These are phyloP conservation scores for Lepidochitona cinerea DNA, from an alignment of 2,888 invertebrate species.

Conservation along the genomic window DNA sequence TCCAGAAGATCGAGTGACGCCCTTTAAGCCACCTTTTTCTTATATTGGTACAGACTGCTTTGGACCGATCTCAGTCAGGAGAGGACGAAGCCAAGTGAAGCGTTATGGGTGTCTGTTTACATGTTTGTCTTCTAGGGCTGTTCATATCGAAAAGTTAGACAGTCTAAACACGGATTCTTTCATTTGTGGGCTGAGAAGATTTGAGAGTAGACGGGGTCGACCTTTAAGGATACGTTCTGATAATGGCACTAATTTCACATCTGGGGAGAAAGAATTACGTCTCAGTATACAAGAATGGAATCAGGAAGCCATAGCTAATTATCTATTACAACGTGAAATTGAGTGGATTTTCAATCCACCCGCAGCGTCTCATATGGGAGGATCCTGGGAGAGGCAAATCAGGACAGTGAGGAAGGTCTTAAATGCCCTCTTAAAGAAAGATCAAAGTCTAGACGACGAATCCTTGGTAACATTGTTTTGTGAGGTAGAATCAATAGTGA, in stretches of 20 bases:
- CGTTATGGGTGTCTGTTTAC: slow-evolving; percentile 24
- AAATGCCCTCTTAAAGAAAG: too few relatives aligned
- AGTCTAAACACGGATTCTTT: slow-evolving; percentile 15
- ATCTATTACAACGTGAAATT: too few relatives aligned
- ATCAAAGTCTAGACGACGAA: too few relatives aligned
- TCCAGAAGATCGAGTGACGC: slow-evolving; percentile 11
- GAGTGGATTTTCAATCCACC: too few relatives aligned
- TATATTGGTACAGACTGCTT: slow-evolving; percentile 14
- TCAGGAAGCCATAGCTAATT: too few relatives aligned
- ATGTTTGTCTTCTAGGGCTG: slow-evolving; percentile 13
- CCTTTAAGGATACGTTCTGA: slow-evolving; percentile 10
- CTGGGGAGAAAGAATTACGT: too few relatives aligned
- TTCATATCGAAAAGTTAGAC: slow-evolving; percentile 14
- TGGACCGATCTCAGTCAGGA: slow-evolving; percentile 13
- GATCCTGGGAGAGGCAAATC: too few relatives aligned
- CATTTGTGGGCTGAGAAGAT: slow-evolving; percentile 9
- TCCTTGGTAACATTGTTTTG: too few relatives aligned
- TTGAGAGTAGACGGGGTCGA: slow-evolving; percentile 11
- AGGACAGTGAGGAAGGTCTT: too few relatives aligned
- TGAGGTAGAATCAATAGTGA: too few relatives aligned
- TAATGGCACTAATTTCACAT: slow-evolving; percentile 17
- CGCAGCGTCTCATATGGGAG: too few relatives aligned
- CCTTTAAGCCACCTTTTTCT: slow-evolving; percentile 9
- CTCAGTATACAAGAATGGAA: too few relatives aligned
- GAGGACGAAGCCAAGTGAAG: slow-evolving; percentile 3